Conservation (phyloP, 1,140 invertebrate genomes). For the Tetranychus urticae region DNA sequence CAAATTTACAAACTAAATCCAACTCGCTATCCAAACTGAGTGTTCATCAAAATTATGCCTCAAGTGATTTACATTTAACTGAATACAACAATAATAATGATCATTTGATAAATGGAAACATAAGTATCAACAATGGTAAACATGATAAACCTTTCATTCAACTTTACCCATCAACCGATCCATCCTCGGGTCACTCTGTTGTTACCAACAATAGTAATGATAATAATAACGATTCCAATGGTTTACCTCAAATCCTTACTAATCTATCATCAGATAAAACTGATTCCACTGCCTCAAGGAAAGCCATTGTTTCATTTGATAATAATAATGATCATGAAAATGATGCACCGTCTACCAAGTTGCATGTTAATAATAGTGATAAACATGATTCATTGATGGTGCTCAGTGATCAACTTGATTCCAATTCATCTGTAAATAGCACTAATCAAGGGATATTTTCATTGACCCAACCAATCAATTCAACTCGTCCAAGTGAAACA, state of each 20-base stretch:
- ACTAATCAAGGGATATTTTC: too few species aligned
- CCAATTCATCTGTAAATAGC: too few species aligned
- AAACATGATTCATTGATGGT: too few species aligned
- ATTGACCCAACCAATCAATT: too few species aligned
- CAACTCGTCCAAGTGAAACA: too few species aligned
- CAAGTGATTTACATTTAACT: not conserved
- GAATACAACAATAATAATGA: not conserved
- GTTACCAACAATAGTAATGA: not conserved
- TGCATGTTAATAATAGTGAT: too few species aligned
- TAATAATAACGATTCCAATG: not conserved
- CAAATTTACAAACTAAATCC: too few species aligned
- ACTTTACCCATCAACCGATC: not conserved
- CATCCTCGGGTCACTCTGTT: not conserved
- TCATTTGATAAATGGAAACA: not conserved
- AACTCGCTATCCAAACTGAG: not conserved
- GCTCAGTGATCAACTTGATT: too few species aligned
- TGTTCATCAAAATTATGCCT: too few species aligned
- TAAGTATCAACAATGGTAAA: not conserved
- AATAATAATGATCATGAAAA: too few species aligned
- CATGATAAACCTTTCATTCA: not conserved
- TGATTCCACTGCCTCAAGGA: not conserved
- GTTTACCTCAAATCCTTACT: not conserved
- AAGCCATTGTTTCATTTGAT: too few species aligned
- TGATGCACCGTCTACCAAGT: too few species aligned
- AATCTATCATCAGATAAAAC: not conserved